A percentile compares a stretch with the other conserved stretches of the same genome.
Evolutionary conservation across 2,113 vertebrate genomes (phyloP).

Genomic region (Myotis lucifugus): DNA sequence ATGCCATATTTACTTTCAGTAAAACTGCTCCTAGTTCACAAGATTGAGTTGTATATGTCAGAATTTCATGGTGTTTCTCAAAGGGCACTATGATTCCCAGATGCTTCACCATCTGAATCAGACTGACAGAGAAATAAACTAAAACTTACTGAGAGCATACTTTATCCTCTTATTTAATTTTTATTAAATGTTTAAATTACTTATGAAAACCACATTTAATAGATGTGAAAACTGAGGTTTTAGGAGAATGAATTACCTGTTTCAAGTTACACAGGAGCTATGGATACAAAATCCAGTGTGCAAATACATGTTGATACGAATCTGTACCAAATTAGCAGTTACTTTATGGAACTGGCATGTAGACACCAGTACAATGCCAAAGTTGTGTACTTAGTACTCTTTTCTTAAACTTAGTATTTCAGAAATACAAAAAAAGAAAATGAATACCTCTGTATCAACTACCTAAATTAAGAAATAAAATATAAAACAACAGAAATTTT

Average conservation of each 20-base stretch:
- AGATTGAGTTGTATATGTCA: constrained; percentile 44
- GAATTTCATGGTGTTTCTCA: constrained; percentile 50
- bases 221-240: constrained; percentile 10
- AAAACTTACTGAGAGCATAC: constrained; percentile 19
- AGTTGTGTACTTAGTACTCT: neutral
- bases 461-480: constrained; percentile 3
- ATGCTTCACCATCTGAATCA: constrained; percentile 33
- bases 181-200: neutral
- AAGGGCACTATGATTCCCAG: constrained; percentile 23
- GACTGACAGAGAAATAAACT: constrained; percentile 30
- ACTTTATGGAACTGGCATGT: neutral
- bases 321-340: constrained; percentile 23
- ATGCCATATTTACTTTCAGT: constrained; percentile 31
- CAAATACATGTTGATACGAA: neutral
- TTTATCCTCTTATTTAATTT: neutral
- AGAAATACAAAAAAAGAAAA: constrained; percentile 37
- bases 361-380: neutral
- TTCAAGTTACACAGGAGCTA: constrained; percentile 19
- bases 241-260: neutral
- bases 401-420: constrained; percentile 33
- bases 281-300: neutral
- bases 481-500: constrained; percentile 9
- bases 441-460: neutral
- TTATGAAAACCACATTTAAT: constrained; percentile 24
- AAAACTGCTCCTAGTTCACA: constrained; percentile 46